Evolutionary conservation across 2,113 vertebrate species (phyloP).

Genomic region (Montifringilla adamsi): DNA sequence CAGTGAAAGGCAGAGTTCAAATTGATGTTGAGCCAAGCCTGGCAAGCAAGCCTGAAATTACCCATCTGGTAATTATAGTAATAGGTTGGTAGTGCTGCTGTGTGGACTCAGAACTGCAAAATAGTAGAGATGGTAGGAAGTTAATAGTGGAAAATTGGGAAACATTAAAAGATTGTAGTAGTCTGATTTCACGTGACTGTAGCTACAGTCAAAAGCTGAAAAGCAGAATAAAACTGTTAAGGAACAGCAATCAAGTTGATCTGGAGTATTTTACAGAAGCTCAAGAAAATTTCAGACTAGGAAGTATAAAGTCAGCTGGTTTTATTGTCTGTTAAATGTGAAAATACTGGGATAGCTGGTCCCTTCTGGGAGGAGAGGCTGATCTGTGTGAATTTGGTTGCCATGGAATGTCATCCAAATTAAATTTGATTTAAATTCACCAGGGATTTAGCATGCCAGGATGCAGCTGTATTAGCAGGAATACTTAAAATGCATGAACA

Average conservation of each 20-base stretch:
- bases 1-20: not conserved
- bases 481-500: not conserved
- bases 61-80: not conserved
- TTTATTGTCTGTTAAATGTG: not conserved
- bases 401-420: not conserved
- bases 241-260: not conserved
- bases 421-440: slow-evolving; percentile 18
- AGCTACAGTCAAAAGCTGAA: not conserved
- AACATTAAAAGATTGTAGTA: not conserved
- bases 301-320: not conserved
- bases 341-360: slow-evolving; percentile 6
- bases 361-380: not conserved
- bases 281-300: not conserved
- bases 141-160: not conserved
- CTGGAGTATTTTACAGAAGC: not conserved
- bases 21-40: not conserved
- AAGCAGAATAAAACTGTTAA: not conserved
- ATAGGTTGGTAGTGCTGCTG: not conserved
- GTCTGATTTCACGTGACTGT: not conserved
- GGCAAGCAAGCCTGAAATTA: slow-evolving; percentile 17
- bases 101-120: not conserved
- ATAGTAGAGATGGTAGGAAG: not conserved
- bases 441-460: not conserved
- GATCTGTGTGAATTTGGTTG: not conserved
- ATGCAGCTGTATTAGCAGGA: not conserved